Conservation (phyloP, 35 echinoderm and acorn worm species). For the Amphiura filiformis region DNA sequence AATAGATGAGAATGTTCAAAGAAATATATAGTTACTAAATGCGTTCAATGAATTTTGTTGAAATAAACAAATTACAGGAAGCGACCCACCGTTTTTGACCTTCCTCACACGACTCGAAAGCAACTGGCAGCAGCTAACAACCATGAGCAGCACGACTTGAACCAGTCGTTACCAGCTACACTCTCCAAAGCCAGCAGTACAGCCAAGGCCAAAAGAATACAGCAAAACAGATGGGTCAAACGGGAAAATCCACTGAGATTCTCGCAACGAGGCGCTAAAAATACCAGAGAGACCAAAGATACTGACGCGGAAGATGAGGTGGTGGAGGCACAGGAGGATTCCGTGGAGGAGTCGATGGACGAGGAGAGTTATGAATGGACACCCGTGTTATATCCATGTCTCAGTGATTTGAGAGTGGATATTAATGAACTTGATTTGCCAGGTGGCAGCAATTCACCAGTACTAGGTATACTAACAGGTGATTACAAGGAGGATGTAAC, state of each 20-base stretch:
- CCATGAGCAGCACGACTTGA: background rate
- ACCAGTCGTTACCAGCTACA: too few relatives aligned
- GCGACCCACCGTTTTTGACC: background rate
- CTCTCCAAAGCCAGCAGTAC: background rate
- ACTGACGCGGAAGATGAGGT: background rate
- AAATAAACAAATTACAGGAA: too few relatives aligned
- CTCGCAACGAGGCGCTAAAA: background rate
- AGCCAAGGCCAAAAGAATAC: background rate
- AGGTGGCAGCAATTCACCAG: constrained; percentile 17
- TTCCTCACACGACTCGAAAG: background rate
- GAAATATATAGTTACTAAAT: too few relatives aligned
- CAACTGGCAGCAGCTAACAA: background rate
- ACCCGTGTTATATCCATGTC: constrained; percentile 62
- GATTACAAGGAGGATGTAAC: background rate
- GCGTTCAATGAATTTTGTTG: too few relatives aligned
- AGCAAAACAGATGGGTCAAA: background rate
- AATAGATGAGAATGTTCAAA: too few relatives aligned
- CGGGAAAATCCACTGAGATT: background rate
- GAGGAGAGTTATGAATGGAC: constrained; percentile 62
- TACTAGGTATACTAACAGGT: constrained; percentile 37
- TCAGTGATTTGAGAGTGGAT: constrained; percentile 52
- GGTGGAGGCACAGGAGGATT: background rate
- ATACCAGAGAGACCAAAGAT: background rate
- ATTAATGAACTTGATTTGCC: constrained; percentile 39
- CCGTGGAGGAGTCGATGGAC: background rate